Evolutionary conservation across 2,888 invertebrate genomes (phyloP).

Genomic region (Phaedon cochleariae): DNA sequence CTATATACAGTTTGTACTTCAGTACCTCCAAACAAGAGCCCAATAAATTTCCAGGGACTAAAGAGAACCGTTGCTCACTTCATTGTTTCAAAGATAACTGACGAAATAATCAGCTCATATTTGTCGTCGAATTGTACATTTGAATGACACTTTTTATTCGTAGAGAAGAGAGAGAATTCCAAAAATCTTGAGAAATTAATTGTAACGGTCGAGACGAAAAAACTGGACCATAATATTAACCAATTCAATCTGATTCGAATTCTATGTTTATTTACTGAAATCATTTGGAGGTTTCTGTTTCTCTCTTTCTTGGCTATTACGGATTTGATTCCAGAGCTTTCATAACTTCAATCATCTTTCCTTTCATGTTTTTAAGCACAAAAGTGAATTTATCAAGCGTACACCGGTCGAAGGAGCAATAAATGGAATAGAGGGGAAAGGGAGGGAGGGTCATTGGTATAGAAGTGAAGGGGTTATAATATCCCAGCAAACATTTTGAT

Average conservation of each 20-base stretch:
- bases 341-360: slow-evolving; percentile 63
- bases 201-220: too few species aligned
- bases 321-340: slow-evolving; percentile 63
- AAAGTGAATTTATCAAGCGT: slow-evolving; percentile 63
- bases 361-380: slow-evolving; percentile 61
- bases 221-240: not conserved
- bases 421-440: slow-evolving; percentile 45
- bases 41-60: too few species aligned
- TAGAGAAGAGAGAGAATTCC: too few species aligned
- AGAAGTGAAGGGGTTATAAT: not conserved
- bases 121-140: too few species aligned
- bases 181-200: too few species aligned
- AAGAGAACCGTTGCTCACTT: too few species aligned
- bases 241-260: not conserved
- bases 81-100: too few species aligned
- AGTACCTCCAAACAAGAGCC: too few species aligned
- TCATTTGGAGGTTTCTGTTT: not conserved
- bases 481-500: too few species aligned
- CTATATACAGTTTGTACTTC: too few species aligned
- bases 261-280: not conserved
- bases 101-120: too few species aligned
- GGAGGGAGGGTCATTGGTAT: not conserved
- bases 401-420: slow-evolving; percentile 62
- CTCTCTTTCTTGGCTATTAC: slow-evolving; percentile 28
- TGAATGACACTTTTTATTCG: too few species aligned